Conservation (phyloP, 1,140 invertebrate genomes). For the Kradibia gibbosae region DNA sequence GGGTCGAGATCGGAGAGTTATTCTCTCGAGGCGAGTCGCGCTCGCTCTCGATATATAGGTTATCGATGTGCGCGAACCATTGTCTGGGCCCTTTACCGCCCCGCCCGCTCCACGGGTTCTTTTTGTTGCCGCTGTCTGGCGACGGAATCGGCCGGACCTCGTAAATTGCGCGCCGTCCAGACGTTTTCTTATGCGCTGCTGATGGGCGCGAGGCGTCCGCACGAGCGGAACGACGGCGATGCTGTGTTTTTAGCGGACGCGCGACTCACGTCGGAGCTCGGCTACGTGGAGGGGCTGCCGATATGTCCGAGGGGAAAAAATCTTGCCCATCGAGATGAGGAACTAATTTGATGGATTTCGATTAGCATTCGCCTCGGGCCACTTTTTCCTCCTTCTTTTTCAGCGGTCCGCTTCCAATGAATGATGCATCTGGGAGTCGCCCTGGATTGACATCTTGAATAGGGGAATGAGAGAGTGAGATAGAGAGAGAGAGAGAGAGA, state of each 20-base stretch:
- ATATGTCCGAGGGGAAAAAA: neutral
- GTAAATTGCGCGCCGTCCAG: conserved; percentile 34
- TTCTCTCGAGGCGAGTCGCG: neutral
- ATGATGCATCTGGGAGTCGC: conserved; percentile 42
- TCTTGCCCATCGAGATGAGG: conserved; percentile 18
- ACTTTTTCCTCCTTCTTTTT: conserved; percentile 51
- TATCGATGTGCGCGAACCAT: conserved; percentile 30
- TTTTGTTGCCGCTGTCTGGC: conserved; percentile 43
- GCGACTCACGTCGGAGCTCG: neutral
- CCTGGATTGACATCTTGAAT: conserved; percentile 28
- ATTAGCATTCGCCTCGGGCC: conserved; percentile 48
- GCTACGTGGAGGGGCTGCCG: neutral
- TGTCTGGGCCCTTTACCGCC: conserved; percentile 22
- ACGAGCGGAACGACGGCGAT: conserved; percentile 17
- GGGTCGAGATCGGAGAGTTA: neutral
- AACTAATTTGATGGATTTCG: conserved; percentile 51
- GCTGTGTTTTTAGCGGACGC: conserved; percentile 23
- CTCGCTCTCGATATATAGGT: conserved; percentile 16
- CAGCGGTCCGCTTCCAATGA: neutral
- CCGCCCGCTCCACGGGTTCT: neutral
- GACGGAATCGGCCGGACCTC: neutral
- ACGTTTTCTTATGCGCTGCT: conserved; percentile 10
- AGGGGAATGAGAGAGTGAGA: neutral
- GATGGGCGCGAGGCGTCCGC: neutral
- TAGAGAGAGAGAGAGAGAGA: neutral